Conservation (phyloP, 2,888 invertebrate species). For the Eulithis prunata region DNA sequence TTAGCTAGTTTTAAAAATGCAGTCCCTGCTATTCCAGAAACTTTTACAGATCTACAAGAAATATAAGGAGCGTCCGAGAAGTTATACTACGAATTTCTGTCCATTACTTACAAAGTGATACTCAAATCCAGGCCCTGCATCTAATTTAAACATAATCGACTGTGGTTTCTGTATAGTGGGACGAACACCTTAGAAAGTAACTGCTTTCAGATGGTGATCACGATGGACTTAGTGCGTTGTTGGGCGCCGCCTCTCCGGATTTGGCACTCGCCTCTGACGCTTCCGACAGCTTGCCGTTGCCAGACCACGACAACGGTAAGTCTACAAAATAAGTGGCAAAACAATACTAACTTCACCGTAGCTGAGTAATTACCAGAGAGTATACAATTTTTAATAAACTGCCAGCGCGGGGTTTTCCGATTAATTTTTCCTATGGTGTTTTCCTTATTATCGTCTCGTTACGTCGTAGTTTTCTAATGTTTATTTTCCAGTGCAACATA, state of each 20-base stretch:
- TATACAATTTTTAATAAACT: constrained; percentile 4
- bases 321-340: constrained; percentile 21
- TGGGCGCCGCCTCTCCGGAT: constrained; percentile 75
- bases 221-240: constrained; percentile 68
- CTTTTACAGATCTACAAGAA: too few relatives aligned
- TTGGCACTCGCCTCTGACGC: constrained; percentile 74
- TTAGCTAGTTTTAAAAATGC: too few relatives aligned
- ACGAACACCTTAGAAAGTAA: constrained; percentile 18
- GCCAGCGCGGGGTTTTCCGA: constrained; percentile 8
- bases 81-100: too few relatives aligned
- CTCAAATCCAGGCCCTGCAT: too few relatives aligned
- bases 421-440: not conserved
- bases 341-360: constrained; percentile 3
- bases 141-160: not conserved
- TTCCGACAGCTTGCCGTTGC: constrained; percentile 76
- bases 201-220: constrained; percentile 68
- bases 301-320: constrained; percentile 78
- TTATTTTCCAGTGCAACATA: not conserved
- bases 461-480: constrained; percentile 2
- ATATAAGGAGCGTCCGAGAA: too few relatives aligned
- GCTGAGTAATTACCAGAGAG: constrained; percentile 21
- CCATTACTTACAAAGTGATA: too few relatives aligned
- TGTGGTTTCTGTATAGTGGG: constrained; percentile 12
- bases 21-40: too few relatives aligned
- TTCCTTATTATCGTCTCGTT: constrained; percentile 2